Evolutionary conservation across 1,140 invertebrate species (phyloP).

Genomic region (Chelonus insularis): DNA sequence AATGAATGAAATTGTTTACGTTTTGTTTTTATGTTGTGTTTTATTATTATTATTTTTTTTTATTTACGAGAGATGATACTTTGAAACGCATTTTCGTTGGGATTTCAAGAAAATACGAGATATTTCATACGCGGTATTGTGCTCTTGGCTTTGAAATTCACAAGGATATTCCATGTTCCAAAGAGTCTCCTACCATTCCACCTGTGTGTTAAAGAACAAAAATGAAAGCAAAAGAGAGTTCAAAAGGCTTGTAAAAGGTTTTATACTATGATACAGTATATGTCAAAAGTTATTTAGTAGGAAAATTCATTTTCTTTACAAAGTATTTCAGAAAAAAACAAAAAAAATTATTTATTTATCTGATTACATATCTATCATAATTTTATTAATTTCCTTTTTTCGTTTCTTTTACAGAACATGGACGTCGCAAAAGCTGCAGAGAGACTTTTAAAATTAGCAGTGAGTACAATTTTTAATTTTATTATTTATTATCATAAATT

Average conservation of each 20-base stretch:
- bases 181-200: background rate
- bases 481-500: background rate
- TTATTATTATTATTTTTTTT: background rate
- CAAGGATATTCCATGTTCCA: constrained; percentile 21
- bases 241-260: too few species aligned
- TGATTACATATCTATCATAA: background rate
- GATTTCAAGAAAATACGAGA: constrained; percentile 13
- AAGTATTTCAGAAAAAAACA: too few species aligned
- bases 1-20: too few species aligned
- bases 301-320: too few species aligned
- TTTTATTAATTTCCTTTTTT: constrained; percentile 36
- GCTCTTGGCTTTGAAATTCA: constrained; percentile 14
- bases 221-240: too few species aligned
- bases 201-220: background rate
- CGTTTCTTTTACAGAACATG: constrained; percentile 75
- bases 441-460: constrained; percentile 80
- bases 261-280: too few species aligned
- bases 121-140: constrained; percentile 15
- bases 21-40: too few species aligned
- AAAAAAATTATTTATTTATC: too few species aligned
- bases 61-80: constrained; percentile 3
- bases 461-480: constrained; percentile 60
- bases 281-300: too few species aligned
- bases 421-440: constrained; percentile 81
- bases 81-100: constrained; percentile 21